Conservation (phyloP, 2,888 invertebrate genomes). For the Amblyteles armatorius region DNA sequence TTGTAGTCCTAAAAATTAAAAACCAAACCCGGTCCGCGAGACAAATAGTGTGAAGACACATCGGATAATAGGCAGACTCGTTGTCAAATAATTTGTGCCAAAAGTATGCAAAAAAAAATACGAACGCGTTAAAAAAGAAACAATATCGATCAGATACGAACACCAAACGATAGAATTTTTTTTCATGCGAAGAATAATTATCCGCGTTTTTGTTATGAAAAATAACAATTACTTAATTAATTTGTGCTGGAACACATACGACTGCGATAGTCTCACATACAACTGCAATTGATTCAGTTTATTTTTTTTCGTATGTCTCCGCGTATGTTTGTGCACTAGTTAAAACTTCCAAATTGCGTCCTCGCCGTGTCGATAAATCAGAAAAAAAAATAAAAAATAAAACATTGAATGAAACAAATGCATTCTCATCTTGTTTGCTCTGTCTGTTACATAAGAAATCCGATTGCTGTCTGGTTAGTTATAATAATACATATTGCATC, state of each 20-base stretch:
- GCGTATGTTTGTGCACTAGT: not conserved
- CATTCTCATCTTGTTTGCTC: constrained; percentile 40
- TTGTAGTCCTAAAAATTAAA: constrained; percentile 10
- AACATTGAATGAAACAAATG: constrained; percentile 16
- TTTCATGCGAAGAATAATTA: constrained; percentile 32
- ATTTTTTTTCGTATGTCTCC: not conserved
- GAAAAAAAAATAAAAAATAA: constrained; percentile 21
- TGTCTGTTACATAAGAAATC: constrained; percentile 56
- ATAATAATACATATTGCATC: constrained; percentile 67
- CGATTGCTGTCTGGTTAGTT: constrained; percentile 59
- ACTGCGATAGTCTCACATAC: not conserved
- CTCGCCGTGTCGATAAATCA: constrained; percentile 50
- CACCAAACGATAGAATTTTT: constrained; percentile 30
- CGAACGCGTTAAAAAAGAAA: constrained; percentile 19
- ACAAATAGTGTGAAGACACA: constrained; percentile 11
- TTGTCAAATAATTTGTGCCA: constrained; percentile 46
- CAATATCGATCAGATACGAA: constrained; percentile 10
- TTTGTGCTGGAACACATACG: constrained; percentile 11
- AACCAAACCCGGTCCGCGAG: not conserved
- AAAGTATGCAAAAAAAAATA: constrained; percentile 44
- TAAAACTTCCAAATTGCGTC: constrained; percentile 50
- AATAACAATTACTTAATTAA: constrained; percentile 2
- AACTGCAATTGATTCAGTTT: constrained; percentile 2
- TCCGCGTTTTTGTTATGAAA: constrained; percentile 35
- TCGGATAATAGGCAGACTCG: constrained; percentile 18